Evolutionary conservation across 2,113 vertebrate genomes (phyloP).

Genomic region (Lethenteron reissneri): DNA sequence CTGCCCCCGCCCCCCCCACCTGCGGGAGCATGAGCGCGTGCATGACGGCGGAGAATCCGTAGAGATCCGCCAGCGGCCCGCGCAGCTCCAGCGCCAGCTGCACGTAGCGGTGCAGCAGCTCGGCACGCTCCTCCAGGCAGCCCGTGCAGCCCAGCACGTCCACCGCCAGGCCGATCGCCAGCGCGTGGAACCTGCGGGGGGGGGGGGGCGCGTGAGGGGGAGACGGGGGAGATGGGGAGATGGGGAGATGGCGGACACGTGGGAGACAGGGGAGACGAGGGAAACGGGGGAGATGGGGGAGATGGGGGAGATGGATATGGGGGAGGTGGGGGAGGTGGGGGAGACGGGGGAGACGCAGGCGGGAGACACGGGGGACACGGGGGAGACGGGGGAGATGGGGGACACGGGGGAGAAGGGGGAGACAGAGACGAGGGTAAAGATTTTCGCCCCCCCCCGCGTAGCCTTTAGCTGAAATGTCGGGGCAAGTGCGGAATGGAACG

Average conservation of each 20-base stretch:
- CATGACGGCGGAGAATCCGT: constrained; percentile 53
- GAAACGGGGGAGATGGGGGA: too few relatives aligned
- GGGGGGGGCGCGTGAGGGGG: neutral
- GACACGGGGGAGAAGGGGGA: too few relatives aligned
- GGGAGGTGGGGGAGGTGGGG: too few relatives aligned
- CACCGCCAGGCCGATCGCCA: constrained; percentile 38
- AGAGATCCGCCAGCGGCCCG: constrained; percentile 31
- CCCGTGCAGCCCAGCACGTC: constrained; percentile 52
- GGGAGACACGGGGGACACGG: neutral
- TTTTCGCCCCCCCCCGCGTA: too few relatives aligned
- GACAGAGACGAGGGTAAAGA: too few relatives aligned
- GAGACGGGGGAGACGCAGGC: too few relatives aligned
- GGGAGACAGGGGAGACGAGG: too few relatives aligned
- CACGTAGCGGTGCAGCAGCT: constrained; percentile 36
- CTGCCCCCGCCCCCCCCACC: too few relatives aligned
- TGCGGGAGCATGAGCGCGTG: constrained; percentile 50
- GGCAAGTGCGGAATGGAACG: too few relatives aligned
- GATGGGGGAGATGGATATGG: neutral
- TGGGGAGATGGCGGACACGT: too few relatives aligned
- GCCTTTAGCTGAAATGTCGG: too few relatives aligned
- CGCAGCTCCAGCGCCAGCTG: constrained; percentile 34
- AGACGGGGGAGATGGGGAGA: neutral
- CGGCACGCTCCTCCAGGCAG: constrained; percentile 30
- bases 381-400: neutral
- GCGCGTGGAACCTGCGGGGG: constrained; percentile 34